Evolutionary conservation across 2,797 vertebrate genomes (phyloP), one percentile per base, ranked within the genome.

Genomic region (Onychomys leucogaster): DNA sequence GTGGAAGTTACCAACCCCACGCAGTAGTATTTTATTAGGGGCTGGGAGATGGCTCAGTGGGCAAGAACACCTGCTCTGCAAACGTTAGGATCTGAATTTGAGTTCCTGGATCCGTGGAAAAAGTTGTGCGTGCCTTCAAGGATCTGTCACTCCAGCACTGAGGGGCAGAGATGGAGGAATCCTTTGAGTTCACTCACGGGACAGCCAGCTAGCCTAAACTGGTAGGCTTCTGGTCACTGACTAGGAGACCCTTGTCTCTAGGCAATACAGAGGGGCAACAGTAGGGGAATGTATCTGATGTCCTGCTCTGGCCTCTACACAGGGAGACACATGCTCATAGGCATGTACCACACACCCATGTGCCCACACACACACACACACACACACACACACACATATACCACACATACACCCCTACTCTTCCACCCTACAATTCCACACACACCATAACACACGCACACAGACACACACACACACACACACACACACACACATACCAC

Each of bases 1-100:
- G 3, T 90, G 59, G 82, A 95, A 76, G 82, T 89, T 81, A 88
- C 55, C 78, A 87, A 0, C 37, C 75, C 71, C 63, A 88, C 71
- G 23, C 77, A 43, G 46, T 82, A 86, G 91, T 55, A 65, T 57
- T 29, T 7, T 76, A 57, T 90, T 65, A 41, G 86, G 55, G 13
- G 13, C 23, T n/a, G 34, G 67, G n/a, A 73, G 49, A 73, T 4
- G 1, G 14, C 49, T 37, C 25, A 17, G 65, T 23, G 52, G n/a
- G 27, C 52, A 73, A 29, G 52, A 13, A 0, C 34, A 29, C 67
- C 12, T 55, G 46, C 8, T 73, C 23, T 73, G 23, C 9, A 11
- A 55, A 57, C 34, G 2, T 73, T 41, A 57, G 52, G 85, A 41
- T 34, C n/a, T 71, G 85, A 87, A 5, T 41, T 27, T 21, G 67